These are phyloP conservation scores for Thrips palmi DNA, from an alignment of 1,140 invertebrate species.

Conservation along the genomic window DNA sequence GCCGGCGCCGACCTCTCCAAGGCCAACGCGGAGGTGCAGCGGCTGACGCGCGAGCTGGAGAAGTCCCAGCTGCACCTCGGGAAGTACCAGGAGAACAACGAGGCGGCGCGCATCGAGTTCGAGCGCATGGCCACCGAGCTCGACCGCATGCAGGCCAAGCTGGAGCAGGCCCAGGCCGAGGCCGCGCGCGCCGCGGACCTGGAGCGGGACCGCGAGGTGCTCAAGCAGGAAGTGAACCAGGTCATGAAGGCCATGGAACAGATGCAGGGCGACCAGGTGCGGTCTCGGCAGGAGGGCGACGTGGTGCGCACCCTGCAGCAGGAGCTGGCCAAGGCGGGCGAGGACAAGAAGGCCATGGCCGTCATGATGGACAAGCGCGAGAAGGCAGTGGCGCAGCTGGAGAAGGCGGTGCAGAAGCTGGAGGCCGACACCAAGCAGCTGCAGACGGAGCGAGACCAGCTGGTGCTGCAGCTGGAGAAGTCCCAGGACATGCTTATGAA, in stretches of 20 bases:
- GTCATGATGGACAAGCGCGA: conserved; percentile 52
- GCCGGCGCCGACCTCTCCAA: too few species aligned
- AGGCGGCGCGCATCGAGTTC: conserved; percentile 59
- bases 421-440: conserved; percentile 70
- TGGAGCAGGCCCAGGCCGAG: conserved; percentile 43
- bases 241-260: too few species aligned
- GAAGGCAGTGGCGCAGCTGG: conserved; percentile 58
- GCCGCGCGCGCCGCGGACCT: conserved; percentile 25
- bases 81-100: conserved; percentile 62
- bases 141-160: conserved; percentile 52
- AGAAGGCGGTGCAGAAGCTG: conserved; percentile 64
- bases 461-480: conserved; percentile 76
- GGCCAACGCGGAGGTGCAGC: conserved; percentile 65
- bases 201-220: background rate
- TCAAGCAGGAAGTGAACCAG: too few species aligned
- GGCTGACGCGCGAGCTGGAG: conserved; percentile 69
- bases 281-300: conserved; percentile 21
- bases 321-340: conserved; percentile 44
- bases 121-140: conserved; percentile 64
- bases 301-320: too few species aligned
- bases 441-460: conserved; percentile 65
- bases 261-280: background rate
- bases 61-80: conserved; percentile 61
- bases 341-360: conserved; percentile 52
- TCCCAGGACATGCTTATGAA: conserved; percentile 82